These are phyloP conservation scores for Grammomys surdaster DNA, from an alignment of 2,113 vertebrate species.

Conservation along the genomic window DNA sequence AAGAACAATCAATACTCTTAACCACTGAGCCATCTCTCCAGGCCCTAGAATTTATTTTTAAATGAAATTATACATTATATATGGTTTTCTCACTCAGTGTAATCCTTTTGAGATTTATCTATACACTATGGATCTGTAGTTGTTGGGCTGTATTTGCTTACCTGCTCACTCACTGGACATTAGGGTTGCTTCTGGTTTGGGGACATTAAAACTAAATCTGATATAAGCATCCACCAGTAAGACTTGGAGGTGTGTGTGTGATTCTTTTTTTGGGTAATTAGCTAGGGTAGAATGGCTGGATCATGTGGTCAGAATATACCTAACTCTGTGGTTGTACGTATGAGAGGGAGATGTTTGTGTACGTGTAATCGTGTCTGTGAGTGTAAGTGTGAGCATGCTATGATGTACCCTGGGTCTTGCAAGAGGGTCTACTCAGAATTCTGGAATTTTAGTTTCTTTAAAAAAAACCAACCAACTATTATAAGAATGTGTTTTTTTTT, in stretches of 20 bases:
- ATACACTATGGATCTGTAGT: not conserved
- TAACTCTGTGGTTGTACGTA: not conserved
- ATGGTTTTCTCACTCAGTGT: not conserved
- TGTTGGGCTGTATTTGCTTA: not conserved
- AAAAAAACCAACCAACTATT: too few species aligned
- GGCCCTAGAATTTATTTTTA: not conserved
- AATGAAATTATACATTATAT: not conserved
- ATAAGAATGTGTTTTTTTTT: too few species aligned
- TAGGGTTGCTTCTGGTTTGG: not conserved
- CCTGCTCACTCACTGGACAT: not conserved
- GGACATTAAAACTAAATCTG: conserved; percentile 18
- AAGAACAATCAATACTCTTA: too few species aligned
- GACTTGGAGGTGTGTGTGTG: not conserved
- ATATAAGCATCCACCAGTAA: not conserved
- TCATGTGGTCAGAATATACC: not conserved
- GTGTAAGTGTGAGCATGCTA: too few species aligned
- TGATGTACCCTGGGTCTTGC: not conserved
- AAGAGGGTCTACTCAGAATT: too few species aligned
- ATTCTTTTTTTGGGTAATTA: not conserved
- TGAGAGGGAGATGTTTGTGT: not conserved
- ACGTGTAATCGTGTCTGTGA: not conserved
- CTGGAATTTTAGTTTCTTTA: too few species aligned
- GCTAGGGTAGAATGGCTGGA: not conserved
- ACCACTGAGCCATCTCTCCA: too few species aligned
- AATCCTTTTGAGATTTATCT: not conserved